Evolutionary conservation across 2,797 vertebrate species (phyloP).

Genomic region (Catostomus latipinnis): DNA sequence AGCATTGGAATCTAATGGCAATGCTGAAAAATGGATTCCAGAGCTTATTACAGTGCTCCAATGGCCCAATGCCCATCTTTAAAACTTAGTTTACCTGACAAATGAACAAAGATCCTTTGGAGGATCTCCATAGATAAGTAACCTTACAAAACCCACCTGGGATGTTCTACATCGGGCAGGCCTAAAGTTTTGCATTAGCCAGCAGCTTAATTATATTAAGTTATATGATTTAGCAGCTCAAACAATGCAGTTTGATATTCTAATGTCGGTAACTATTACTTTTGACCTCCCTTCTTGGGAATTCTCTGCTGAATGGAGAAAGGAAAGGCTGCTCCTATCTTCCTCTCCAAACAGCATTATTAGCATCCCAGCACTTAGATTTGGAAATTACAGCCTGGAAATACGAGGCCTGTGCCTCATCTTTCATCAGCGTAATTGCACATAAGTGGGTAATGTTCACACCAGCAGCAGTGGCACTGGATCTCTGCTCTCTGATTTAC

Average conservation of each 20-base stretch:
- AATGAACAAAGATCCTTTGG: too few relatives aligned
- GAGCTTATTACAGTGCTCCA: too few relatives aligned
- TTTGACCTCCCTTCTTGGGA: too few relatives aligned
- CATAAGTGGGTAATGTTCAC: constrained; percentile 56
- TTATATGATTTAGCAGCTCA: neutral
- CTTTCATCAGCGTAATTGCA: constrained; percentile 60
- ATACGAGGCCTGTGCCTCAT: constrained; percentile 36
- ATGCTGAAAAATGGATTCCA: too few relatives aligned
- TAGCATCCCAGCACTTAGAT: constrained; percentile 43
- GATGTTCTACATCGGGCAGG: too few relatives aligned
- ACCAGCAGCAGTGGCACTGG: constrained; percentile 21
- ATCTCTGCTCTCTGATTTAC: constrained; percentile 3
- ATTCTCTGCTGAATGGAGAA: constrained; percentile 34
- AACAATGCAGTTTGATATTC: neutral
- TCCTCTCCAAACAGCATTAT: constrained; percentile 58
- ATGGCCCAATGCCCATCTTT: too few relatives aligned
- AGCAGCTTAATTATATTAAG: neutral
- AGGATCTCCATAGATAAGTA: too few relatives aligned
- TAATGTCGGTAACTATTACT: neutral
- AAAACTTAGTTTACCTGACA: too few relatives aligned
- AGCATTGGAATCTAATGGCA: neutral
- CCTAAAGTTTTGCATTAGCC: neutral
- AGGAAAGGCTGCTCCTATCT: constrained; percentile 32
- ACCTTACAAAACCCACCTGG: too few relatives aligned
- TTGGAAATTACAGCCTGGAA: constrained; percentile 54